Conservation (phyloP, 2,888 invertebrate species). For the Ennomos fuscantarius region DNA sequence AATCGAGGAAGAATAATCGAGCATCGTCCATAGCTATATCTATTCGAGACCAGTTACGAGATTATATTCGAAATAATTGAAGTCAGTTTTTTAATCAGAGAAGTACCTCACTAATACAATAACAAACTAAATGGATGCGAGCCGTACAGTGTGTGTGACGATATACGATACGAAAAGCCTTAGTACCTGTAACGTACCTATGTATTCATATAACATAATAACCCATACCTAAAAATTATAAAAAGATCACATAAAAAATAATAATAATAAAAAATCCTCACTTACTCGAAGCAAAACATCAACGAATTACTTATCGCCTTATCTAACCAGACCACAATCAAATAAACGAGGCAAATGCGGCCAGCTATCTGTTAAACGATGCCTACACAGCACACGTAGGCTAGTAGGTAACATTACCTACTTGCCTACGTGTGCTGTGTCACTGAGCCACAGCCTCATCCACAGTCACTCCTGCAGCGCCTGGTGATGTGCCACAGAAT, state of each 20-base stretch:
- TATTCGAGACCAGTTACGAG: conserved; percentile 22
- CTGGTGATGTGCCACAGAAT: background rate
- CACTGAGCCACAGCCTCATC: background rate
- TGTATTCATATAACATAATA: background rate
- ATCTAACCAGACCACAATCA: conserved; percentile 7
- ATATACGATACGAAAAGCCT: no score
- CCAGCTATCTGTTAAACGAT: background rate
- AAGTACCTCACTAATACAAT: no score
- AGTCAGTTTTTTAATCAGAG: background rate
- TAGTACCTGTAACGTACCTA: background rate
- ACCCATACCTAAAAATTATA: no score
- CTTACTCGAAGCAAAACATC: background rate
- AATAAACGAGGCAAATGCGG: background rate
- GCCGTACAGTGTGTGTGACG: no score
- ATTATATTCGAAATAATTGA: conserved; percentile 4
- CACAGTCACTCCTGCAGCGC: background rate
- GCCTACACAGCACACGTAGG: no score
- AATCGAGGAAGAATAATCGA: conserved; percentile 24
- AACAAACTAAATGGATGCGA: no score
- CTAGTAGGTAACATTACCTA: no score
- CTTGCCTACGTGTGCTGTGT: background rate
- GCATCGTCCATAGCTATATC: conserved; percentile 23
- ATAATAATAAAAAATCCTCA: no score
- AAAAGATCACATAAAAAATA: no score
- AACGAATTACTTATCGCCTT: background rate